Evolutionary conservation across 2,113 vertebrate genomes (phyloP), one percentile per base, ranked within the genome.

Genomic region (Dascyllus trimaculatus): DNA sequence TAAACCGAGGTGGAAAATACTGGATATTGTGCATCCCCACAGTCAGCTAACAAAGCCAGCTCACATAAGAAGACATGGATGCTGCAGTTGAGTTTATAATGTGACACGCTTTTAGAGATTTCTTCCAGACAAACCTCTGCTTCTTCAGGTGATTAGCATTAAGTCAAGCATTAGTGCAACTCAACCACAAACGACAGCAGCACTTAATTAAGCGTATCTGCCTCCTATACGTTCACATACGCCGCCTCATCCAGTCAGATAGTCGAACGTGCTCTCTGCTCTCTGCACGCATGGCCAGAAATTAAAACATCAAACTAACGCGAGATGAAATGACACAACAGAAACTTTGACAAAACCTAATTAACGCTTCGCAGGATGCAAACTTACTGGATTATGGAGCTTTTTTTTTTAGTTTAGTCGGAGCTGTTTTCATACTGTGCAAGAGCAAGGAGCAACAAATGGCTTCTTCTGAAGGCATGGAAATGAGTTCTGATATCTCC

Each of bases 381-480:
- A 68, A 57, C 21, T 73, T 15, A 19, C 29, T 49, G 45, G 32
- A 61, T 75, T 68, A 53, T 26, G 17, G 17, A 54, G 61, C 26
- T 57, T 57, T 26, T 0, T 21, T 63, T 62, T 40, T n/a, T 57
- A 15, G 14, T 67, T 77, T 56, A n/a, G 13, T 26, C 18, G 0
- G 59, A 48, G 38, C 18, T 51, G 17, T 43, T 71, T 24, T 82
- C 29, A 62, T 38, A 48, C 57, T 45, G 43, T 75, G 53, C 14
- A 45, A 64, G 24, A 69, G 17, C 29, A 52, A 78, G 43, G 9
- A 35, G 51, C 22, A 80, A 53, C 45, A 85, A 78, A 84, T 17
- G 2, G 63, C 45, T 69, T 77, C 49, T 63, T 76, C 56, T 61
- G 18, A 82, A 25, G 17, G 25, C 46, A 67, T 22, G 61, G 59